These are phyloP conservation scores for Ambastaia sidthimunki DNA, from an alignment of 2,797 vertebrate species.

Conservation along the genomic window DNA sequence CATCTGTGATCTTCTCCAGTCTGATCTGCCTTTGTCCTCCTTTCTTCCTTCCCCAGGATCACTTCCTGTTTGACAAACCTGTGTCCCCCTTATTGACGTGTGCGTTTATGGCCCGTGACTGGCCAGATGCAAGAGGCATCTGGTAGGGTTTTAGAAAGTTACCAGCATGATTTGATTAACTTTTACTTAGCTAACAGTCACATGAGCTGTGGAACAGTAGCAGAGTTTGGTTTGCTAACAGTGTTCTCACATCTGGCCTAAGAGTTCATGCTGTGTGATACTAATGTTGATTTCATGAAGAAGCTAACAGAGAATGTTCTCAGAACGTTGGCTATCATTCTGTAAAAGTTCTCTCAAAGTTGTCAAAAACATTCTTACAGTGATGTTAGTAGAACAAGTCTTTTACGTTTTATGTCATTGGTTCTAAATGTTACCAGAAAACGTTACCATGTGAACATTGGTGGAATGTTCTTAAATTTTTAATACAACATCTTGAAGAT, in stretches of 20 bases:
- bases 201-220: not conserved
- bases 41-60: constrained; percentile 78
- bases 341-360: too few species aligned
- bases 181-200: not conserved
- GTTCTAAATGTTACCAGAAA: too few species aligned
- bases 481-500: too few species aligned
- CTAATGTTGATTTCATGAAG: too few species aligned
- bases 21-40: constrained; percentile 53
- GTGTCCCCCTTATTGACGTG: constrained; percentile 90
- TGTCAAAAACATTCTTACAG: too few species aligned
- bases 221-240: constrained; percentile 1
- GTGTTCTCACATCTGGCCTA: not conserved
- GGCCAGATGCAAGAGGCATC: constrained; percentile 91
- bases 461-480: too few species aligned
- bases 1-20: not conserved
- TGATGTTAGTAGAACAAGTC: too few species aligned
- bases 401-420: too few species aligned
- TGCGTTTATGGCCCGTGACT: constrained; percentile 92
- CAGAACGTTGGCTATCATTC: too few species aligned
- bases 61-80: constrained; percentile 94
- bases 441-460: too few species aligned
- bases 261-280: too few species aligned
- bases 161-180: constrained; percentile 1
- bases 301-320: too few species aligned
- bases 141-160: constrained; percentile 77